Evolutionary conservation across 2,113 vertebrate species (phyloP), one percentile per base, ranked within the genome.

Genomic region (Hystrix cristata): DNA sequence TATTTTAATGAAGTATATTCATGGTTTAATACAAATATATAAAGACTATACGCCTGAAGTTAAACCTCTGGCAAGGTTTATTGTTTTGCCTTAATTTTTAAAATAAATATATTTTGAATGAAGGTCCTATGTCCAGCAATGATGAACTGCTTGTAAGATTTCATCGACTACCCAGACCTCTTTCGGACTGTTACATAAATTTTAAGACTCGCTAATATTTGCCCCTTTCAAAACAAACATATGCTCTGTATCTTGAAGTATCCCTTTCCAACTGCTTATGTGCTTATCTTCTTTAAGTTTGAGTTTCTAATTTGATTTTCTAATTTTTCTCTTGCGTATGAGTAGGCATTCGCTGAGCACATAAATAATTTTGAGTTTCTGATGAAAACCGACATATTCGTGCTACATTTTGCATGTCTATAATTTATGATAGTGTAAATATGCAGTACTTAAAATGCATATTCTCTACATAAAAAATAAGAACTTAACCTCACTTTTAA

Each of bases 251-350:
- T 0, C 64, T 53, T 71, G 7, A 27, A 13, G 19, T 1, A 12
- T 3, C 6, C 9, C 8, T 84, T 12, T 7, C 0, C 13, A 51
- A 25, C 2, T 53, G 7, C 3, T 55, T 59, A 16, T 7, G 3
- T 21, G 3, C n/a, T 85, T 74, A 69, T 27, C 2, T 10, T 78
- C 0, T 34, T 72, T 19, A 51, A 15, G 31, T 3, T 38, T 38
- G 38, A 38, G 38, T 38, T 38, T 38, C 38, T 38, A 38, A 38
- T 71, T 46, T 80, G 13, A 69, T 3, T 55, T 76, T 38, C 15
- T 64, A 10, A 71, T 51, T 90, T 29, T 14, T 80, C 2, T 11
- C 4, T 62, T 72, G 12, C 7, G 19, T 11, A 65, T 0, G 51
- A 34, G 3, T 16, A 69, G 19, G 12, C 43, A 76, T 46, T 95